Percentiles rank a stretch among this genome's conserved stretches.
phyloP scores from a whole-genome alignment of 1,140 invertebrate genomes.

The Hesperophylax magnus region DNA sequence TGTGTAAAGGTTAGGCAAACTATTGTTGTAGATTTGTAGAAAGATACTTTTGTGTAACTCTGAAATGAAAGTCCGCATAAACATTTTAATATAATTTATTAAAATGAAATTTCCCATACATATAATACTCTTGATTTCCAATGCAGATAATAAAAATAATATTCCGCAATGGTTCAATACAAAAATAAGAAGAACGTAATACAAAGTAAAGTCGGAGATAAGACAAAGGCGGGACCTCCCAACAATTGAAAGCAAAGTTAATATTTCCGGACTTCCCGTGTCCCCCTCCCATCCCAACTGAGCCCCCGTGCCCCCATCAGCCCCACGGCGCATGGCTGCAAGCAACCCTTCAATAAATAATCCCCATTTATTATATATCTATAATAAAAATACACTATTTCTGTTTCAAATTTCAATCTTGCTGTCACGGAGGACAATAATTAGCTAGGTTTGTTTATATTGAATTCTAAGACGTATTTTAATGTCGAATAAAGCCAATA shows the following conservation, averaged over 20 bases:
- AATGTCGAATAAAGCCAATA: neutral
- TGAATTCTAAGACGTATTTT: slow-evolving; percentile 5
- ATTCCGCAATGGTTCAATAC: slow-evolving; percentile 49
- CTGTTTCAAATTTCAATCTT: slow-evolving; percentile 10
- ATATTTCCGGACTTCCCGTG: neutral
- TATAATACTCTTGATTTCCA: slow-evolving; percentile 53
- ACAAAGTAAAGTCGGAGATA: slow-evolving; percentile 39
- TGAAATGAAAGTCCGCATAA: slow-evolving; percentile 28
- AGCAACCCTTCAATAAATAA: neutral
- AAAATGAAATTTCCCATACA: slow-evolving; percentile 58
- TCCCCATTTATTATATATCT: slow-evolving; percentile 17
- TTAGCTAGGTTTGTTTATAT: slow-evolving; percentile 6
- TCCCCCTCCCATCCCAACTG: neutral
- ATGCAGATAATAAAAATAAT: slow-evolving; percentile 52
- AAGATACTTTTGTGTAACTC: too few species aligned
- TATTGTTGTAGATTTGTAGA: too few species aligned
- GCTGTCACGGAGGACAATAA: neutral
- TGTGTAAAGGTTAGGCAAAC: too few species aligned
- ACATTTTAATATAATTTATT: slow-evolving; percentile 59
- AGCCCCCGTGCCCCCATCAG: too few species aligned
- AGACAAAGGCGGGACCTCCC: slow-evolving; percentile 8
- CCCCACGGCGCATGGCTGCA: neutral
- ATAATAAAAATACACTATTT: slow-evolving; percentile 35
- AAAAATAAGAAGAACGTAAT: slow-evolving; percentile 54
- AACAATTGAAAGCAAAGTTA: neutral